Evolutionary conservation across 2,888 invertebrate species (phyloP).

Genomic region (Spialia ferax): DNA sequence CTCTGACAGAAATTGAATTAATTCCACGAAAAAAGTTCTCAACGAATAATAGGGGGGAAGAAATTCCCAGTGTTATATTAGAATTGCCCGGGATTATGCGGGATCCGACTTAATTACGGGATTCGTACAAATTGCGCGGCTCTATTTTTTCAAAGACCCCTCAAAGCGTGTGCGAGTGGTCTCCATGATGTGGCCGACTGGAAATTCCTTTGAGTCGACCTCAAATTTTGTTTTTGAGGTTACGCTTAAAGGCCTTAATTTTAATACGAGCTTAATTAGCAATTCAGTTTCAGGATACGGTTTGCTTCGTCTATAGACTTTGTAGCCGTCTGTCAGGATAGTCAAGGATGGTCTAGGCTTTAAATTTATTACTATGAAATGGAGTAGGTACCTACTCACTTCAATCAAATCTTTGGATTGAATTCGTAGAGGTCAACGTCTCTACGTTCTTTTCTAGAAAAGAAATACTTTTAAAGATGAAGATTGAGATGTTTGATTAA

Average conservation of each 20-base stretch:
- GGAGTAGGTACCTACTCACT: too few relatives aligned
- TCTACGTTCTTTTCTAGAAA: too few relatives aligned
- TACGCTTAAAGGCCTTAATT: constrained; percentile 1
- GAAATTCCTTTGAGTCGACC: constrained; percentile 17
- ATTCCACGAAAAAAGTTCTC: constrained; percentile 64
- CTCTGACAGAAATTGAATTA: constrained; percentile 67
- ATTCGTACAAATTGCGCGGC: constrained; percentile 57
- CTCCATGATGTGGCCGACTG: constrained; percentile 20
- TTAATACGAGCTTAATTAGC: constrained; percentile 20
- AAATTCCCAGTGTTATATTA: constrained; percentile 65
- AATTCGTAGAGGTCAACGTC: too few relatives aligned
- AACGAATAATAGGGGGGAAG: constrained; percentile 45
- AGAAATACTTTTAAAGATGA: too few relatives aligned
- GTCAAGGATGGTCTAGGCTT: neutral
- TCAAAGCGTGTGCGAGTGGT: constrained; percentile 23
- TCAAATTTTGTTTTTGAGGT: constrained; percentile 17
- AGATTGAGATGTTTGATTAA: too few relatives aligned
- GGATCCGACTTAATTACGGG: constrained; percentile 69
- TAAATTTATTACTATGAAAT: neutral
- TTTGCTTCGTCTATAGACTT: neutral
- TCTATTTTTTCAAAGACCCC: constrained; percentile 42
- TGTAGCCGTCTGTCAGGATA: neutral
- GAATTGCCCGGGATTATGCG: constrained; percentile 71
- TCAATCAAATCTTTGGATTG: too few relatives aligned
- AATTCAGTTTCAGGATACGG: constrained; percentile 15